Evolutionary conservation across 2,113 vertebrate species (phyloP).

Genomic region (Cricetomys ansorgei): DNA sequence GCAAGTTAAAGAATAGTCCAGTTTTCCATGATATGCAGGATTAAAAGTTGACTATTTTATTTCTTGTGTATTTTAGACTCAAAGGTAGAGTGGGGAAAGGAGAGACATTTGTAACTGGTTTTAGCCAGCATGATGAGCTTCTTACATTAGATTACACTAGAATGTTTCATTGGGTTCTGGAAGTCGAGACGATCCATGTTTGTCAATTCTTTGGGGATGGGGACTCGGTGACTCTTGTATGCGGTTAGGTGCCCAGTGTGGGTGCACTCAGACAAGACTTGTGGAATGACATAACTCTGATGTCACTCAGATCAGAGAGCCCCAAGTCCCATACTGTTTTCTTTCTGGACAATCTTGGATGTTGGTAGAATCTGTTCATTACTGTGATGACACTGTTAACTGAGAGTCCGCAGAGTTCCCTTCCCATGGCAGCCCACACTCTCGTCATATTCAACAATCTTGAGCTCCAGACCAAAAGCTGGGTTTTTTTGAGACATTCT

Average conservation of each 20-base stretch:
- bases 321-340: neutral
- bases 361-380: neutral
- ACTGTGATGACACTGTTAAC: no score
- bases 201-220: neutral
- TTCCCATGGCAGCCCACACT: neutral
- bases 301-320: neutral
- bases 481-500: neutral
- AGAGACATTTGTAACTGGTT: neutral
- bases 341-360: neutral
- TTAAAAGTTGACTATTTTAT: constrained; percentile 4
- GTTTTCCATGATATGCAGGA: constrained; percentile 1
- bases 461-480: neutral
- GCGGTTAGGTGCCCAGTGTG: neutral
- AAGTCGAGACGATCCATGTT: neutral
- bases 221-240: neutral
- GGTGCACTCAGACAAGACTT: neutral
- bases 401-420: neutral
- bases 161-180: neutral
- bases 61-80: neutral
- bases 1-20: constrained; percentile 11
- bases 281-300: neutral
- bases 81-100: neutral
- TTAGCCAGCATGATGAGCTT: constrained; percentile 14
- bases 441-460: constrained; percentile 14
- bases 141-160: neutral